Base-by-base conservation (phyloP, 2,888 invertebrate species). In the Perizoma affinitatum region DNA sequence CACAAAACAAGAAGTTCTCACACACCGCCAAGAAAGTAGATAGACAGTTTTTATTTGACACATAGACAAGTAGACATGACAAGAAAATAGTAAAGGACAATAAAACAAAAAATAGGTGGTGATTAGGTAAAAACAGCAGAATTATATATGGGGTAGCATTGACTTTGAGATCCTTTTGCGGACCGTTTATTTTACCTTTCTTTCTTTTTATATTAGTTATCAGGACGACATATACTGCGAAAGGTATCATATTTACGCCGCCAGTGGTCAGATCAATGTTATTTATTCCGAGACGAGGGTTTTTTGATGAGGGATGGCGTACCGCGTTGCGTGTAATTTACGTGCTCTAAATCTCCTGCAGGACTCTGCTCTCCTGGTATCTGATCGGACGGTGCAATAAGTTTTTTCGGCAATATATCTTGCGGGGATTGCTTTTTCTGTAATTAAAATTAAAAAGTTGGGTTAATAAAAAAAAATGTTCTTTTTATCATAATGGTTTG, bases 231-330 rank as follows among this genome's bases (percentile, higher is more conserved):
- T 79, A 74, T 79, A 76, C 73, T 72, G 70, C 61, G 61, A 59
- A 69, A 72, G 71, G 72, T 76, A 77, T 78, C 74, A 80, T 78
- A 80, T 80, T 81, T 77, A 71, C 68, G 73, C 72, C 73, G 65
- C 71, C 66, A 69, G 74, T 73, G 75, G 72, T 75, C 73, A 71
- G 76, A 75, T 78, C 71, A 76, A 52, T 34, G 77, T 78, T 79
- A 81, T 79, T 74, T 80, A 76, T 72, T 67, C 69, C 66, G 71
- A 85, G 87, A 88, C 80, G 77, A 86, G 87, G 87, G 87, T 86
- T 75, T 67, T 76, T 81, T 82, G 82, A 87, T 80, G 78, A 79
- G 78, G 83, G 83, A 72, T 71, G 74, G 75, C 79, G 74, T 74
- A 72, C 69, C 75, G 22, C 22, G 73, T 76, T 79, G 74, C 75